phyloP scores from a whole-genome alignment of 2,797 vertebrate species.

The Muraenolepis orangiensis region DNA sequence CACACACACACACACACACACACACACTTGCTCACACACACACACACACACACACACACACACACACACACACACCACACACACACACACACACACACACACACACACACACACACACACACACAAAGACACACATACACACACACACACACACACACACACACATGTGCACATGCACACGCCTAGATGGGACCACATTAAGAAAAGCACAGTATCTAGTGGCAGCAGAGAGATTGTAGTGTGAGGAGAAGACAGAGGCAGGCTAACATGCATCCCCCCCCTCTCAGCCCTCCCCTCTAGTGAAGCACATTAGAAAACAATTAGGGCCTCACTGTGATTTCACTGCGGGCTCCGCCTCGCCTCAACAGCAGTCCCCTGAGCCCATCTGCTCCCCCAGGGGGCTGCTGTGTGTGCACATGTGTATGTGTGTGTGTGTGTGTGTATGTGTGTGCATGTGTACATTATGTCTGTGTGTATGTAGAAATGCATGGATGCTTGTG shows the following conservation, averaged over 20 bases:
- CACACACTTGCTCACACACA: background rate
- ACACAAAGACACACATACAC: background rate
- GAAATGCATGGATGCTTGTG: background rate
- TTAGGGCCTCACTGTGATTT: conserved; percentile 57
- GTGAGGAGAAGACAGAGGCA: background rate
- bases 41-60: no score
- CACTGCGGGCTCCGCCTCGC: conserved; percentile 44
- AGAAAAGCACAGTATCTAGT: background rate
- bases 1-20: background rate
- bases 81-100: background rate
- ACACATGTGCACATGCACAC: background rate
- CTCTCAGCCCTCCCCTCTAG: conserved; percentile 28
- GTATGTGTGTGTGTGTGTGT: no score
- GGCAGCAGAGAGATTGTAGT: background rate
- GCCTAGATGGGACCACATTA: conserved; percentile 2
- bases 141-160: background rate
- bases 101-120: background rate
- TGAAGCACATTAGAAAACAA: conserved; percentile 63
- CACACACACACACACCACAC: background rate
- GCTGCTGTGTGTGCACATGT: background rate
- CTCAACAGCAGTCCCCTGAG: conserved; percentile 41
- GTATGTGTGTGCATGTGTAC: background rate
- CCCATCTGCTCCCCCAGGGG: conserved; percentile 50
- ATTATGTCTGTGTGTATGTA: background rate
- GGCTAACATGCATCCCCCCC: conserved; percentile 7